phyloP scores from a whole-genome alignment of 1,140 invertebrate genomes.

The Popillia japonica region DNA sequence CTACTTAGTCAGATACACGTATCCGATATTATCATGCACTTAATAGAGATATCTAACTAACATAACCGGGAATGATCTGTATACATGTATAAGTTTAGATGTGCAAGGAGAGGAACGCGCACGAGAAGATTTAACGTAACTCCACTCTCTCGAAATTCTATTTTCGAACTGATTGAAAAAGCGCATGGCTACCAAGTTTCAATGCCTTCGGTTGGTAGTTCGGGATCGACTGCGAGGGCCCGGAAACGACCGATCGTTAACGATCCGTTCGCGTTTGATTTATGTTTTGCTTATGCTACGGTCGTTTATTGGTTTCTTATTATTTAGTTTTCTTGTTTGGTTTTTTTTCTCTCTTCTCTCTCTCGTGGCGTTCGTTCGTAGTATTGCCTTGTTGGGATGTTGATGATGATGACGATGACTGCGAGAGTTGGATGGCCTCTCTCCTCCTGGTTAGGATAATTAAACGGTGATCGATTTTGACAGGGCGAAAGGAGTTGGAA shows the following conservation, averaged over 20 bases:
- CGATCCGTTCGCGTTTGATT: slow-evolving; percentile 4
- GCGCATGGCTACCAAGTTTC: slow-evolving; percentile 19
- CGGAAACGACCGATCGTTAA: slow-evolving; percentile 4
- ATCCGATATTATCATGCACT: too few species aligned
- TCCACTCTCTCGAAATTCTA: background rate
- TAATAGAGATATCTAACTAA: too few species aligned
- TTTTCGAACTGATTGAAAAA: slow-evolving; percentile 19
- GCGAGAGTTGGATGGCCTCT: background rate
- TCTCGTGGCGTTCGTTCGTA: background rate
- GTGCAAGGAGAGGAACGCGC: too few species aligned
- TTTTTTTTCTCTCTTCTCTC: background rate
- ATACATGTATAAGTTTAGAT: too few species aligned
- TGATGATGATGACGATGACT: background rate
- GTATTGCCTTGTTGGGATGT: background rate
- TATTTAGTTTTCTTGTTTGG: slow-evolving; percentile 4
- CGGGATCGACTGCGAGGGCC: background rate
- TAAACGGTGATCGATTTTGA: background rate
- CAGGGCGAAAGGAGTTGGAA: too few species aligned
- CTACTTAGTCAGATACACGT: too few species aligned
- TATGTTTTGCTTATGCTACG: slow-evolving; percentile 20
- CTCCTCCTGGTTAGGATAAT: background rate
- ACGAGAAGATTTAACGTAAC: background rate
- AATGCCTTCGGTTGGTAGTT: background rate
- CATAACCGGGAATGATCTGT: too few species aligned
- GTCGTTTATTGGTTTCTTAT: slow-evolving; percentile 27